Base-by-base conservation (phyloP, 1,140 invertebrate genomes). In the Nylanderia fulva region DNA sequence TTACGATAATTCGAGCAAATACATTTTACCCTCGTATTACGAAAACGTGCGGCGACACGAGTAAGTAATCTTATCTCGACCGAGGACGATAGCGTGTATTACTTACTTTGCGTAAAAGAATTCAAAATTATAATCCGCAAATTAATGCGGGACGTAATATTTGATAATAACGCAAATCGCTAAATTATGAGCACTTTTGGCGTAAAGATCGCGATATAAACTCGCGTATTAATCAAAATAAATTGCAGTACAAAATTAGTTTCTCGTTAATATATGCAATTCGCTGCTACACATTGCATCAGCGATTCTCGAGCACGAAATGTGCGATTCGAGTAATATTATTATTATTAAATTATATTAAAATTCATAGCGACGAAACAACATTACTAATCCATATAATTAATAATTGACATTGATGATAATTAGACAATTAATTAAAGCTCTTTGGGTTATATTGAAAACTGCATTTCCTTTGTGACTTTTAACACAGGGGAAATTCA, bases 221-320 rank as follows among this genome's bases (percentile, higher is more conserved):
- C 21, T 68, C 33, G 13, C 72, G 45, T 82, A 82, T 82, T 58
- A 82, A 42, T n/a, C 56, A 72, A 71, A 13, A 71, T 82, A 82
- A 82, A 82, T 82, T 72, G 66, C 77, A 21, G n/a, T 69, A 24
- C 52, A 82, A 82, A 82, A 72, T 71, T 66, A 82, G 39, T 71
- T 82, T 72, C 66, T 24, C 39, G n/a, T 82, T 82, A 72, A 82
- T 82, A n/a, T 58, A 68, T 72, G 48, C 36, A 36, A 58, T 48
- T 33, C 64, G 18, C 8, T 58, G 33, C 8, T 58, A 21, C 64
- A 39, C 21, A 15, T 79, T 79, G 42, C 61, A 15, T 79, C 76
- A 82, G 66, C 66, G 21, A 82, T 72, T 82, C 27, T 72, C 77
- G 24, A 66, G 29, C 36, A 54, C 39, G 36, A 82, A 42, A 82